phyloP scores from a whole-genome alignment of 2,113 vertebrate species.

The Jaculus jaculus region DNA sequence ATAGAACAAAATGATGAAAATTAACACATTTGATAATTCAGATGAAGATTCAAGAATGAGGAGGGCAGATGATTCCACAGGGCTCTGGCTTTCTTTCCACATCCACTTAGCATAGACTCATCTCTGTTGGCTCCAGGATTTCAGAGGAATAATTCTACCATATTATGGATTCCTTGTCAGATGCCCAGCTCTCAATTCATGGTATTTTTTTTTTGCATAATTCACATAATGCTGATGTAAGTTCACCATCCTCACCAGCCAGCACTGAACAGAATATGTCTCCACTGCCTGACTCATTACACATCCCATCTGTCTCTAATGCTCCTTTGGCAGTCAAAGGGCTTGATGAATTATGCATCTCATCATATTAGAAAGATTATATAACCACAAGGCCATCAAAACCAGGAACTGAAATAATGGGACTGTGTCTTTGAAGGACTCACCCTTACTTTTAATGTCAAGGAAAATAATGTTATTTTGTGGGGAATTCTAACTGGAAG shows the following conservation, averaged over 20 bases:
- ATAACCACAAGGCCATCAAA: constrained; percentile 65
- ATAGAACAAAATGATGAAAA: not conserved
- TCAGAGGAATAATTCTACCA: not conserved
- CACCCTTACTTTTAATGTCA: constrained; percentile 33
- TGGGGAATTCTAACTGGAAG: constrained; percentile 11
- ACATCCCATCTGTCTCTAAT: constrained; percentile 59
- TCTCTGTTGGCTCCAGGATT: not conserved
- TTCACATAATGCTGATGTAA: not conserved
- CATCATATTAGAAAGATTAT: constrained; percentile 52
- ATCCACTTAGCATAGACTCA: not conserved
- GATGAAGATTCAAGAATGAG: not conserved
- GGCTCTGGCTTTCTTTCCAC: not conserved
- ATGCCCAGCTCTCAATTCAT: not conserved
- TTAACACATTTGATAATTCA: not conserved
- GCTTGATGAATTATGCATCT: constrained; percentile 57
- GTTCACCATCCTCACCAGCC: constrained; percentile 17
- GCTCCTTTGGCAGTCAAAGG: constrained; percentile 54
- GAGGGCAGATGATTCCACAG: not conserved
- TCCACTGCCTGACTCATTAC: constrained; percentile 48
- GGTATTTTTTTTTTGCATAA: not conserved
- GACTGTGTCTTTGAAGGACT: constrained; percentile 53
- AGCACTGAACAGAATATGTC: constrained; percentile 29
- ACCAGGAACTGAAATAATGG: constrained; percentile 60
- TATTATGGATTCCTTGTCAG: not conserved
- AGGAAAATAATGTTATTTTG: not conserved